Evolutionary conservation across 2,113 vertebrate genomes (phyloP).

Genomic region (Gymnobelideus leadbeateri): DNA sequence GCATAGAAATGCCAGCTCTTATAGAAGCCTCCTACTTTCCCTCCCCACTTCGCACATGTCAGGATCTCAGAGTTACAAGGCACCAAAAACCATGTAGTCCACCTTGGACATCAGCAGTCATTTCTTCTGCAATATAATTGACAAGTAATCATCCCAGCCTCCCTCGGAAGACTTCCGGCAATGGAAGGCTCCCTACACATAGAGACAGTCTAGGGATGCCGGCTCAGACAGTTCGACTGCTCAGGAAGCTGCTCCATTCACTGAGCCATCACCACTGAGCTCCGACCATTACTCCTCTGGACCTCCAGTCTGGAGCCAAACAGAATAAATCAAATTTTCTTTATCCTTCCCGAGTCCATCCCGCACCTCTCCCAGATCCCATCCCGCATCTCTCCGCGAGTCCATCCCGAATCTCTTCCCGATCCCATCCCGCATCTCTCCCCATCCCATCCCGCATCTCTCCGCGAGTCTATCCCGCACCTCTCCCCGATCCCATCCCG

Average conservation of each 20-base stretch:
- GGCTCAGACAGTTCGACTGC: neutral
- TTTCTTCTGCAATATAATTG: neutral
- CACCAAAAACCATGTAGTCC: neutral
- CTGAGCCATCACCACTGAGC: neutral
- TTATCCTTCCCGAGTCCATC: neutral
- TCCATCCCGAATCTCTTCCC: too few species aligned
- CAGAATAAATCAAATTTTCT: neutral
- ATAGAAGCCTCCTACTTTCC: neutral
- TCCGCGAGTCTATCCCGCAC: too few species aligned
- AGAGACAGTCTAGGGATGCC: neutral
- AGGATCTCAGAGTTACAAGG: neutral
- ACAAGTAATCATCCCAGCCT: neutral
- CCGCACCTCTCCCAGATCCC: too few species aligned
- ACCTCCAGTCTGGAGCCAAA: neutral
- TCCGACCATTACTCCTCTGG: neutral
- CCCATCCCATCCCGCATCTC: too few species aligned
- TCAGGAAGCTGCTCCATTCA: neutral
- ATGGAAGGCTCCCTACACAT: neutral
- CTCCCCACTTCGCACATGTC: neutral
- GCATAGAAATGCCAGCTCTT: neutral
- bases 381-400: too few species aligned
- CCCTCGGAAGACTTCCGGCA: neutral
- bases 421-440: too few species aligned
- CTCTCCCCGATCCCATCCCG: too few species aligned
- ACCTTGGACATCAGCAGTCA: neutral